These are phyloP conservation scores for Cryptus viduatorius DNA, from an alignment of 2,888 invertebrate species.

Conservation along the genomic window DNA sequence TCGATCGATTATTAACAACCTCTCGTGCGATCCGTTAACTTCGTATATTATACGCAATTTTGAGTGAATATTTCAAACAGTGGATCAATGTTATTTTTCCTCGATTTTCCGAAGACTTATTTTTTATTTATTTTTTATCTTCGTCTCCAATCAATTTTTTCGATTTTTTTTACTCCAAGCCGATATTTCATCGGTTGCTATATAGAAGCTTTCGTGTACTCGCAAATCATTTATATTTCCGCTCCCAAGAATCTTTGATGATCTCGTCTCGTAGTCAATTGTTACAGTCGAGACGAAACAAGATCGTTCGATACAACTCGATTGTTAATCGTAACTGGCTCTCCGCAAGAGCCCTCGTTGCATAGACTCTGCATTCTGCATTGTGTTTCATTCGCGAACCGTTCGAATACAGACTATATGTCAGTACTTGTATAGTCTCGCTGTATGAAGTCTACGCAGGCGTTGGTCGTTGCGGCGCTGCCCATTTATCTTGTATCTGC, in stretches of 20 bases:
- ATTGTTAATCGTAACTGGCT: conserved; percentile 58
- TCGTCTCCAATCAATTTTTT: neutral
- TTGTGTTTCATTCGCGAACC: conserved; percentile 43
- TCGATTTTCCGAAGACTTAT: neutral
- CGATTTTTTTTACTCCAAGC: neutral
- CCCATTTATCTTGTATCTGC: conserved; percentile 71
- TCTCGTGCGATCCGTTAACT: conserved; percentile 22
- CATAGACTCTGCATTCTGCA: conserved; percentile 21
- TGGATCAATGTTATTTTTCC: neutral
- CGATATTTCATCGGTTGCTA: no score
- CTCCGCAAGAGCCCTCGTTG: conserved; percentile 21
- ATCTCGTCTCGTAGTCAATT: conserved; percentile 57
- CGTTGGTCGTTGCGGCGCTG: conserved; percentile 63
- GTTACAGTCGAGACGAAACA: conserved; percentile 47
- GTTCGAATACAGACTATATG: neutral
- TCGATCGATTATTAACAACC: conserved; percentile 61
- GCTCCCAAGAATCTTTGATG: conserved; percentile 50
- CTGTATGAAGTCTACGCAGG: conserved; percentile 50
- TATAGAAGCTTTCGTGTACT: neutral
- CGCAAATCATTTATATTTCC: conserved; percentile 13
- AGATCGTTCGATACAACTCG: conserved; percentile 54
- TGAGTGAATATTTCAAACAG: conserved; percentile 34
- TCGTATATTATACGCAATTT: conserved; percentile 1
- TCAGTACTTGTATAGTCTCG: neutral
- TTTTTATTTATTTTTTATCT: neutral